A percentile compares a stretch with the other conserved stretches of the same genome.
Evolutionary conservation across 2,113 vertebrate genomes (phyloP).

Genomic region (Dissostichus mawsoni): DNA sequence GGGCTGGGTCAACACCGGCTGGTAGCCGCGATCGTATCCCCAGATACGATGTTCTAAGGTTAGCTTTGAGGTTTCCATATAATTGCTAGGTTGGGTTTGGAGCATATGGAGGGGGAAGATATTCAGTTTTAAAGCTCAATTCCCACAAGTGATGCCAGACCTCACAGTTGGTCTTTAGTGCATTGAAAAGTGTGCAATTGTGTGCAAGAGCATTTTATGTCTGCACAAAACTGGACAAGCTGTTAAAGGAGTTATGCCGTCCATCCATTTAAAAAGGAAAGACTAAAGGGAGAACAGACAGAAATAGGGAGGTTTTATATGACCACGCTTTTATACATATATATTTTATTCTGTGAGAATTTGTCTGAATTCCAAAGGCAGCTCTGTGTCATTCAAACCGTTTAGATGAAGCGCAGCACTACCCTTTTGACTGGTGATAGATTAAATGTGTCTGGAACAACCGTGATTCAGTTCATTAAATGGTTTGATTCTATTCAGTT

Average conservation of each 20-base stretch:
- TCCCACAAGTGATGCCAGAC: conserved; percentile 60
- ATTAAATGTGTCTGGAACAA: not conserved
- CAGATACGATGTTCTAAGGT: conserved; percentile 54
- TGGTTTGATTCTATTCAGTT: not conserved
- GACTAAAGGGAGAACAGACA: not conserved
- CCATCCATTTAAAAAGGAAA: conserved; percentile 1
- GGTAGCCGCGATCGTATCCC: conserved; percentile 23
- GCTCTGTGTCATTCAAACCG: not conserved
- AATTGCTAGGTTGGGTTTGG: conserved; percentile 58
- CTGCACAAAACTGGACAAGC: not conserved
- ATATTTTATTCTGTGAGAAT: not conserved
- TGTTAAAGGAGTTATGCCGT: conserved; percentile 7
- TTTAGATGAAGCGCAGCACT: not conserved
- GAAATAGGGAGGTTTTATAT: not conserved
- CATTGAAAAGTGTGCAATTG: conserved; percentile 29
- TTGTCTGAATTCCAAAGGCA: not conserved
- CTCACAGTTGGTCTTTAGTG: conserved; percentile 47
- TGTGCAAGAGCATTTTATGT: conserved; percentile 15
- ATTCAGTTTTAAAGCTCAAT: conserved; percentile 51
- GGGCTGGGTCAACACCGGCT: conserved; percentile 43
- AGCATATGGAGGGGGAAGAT: conserved; percentile 51
- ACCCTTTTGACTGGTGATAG: not conserved
- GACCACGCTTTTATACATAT: no score
- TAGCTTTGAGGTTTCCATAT: conserved; percentile 65
- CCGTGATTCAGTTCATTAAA: not conserved